Evolutionary conservation across 2,113 vertebrate genomes (phyloP).

Genomic region (Lontra canadensis): DNA sequence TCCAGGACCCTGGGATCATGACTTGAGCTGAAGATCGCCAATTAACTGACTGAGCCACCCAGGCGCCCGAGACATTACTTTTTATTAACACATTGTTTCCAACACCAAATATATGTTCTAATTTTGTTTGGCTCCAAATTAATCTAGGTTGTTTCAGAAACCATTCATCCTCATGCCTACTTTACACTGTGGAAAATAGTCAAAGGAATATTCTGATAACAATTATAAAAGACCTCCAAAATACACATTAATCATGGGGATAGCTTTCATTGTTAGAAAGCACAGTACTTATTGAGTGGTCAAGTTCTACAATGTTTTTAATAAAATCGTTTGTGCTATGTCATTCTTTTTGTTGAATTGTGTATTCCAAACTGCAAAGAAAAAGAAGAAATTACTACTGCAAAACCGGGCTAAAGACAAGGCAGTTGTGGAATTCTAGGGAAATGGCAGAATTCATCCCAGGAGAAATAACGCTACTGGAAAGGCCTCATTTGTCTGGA

Average conservation of each 20-base stretch:
- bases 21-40: no score
- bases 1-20: no score
- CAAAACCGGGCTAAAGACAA: not conserved
- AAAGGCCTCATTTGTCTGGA: not conserved
- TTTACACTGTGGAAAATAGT: not conserved
- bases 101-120: not conserved
- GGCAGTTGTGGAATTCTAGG: not conserved
- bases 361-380: not conserved
- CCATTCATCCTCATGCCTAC: not conserved
- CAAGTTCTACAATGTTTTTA: not conserved
- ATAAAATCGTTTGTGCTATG: not conserved
- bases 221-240: not conserved
- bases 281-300: not conserved
- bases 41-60: no score
- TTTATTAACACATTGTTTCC: not conserved
- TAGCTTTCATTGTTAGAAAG: not conserved
- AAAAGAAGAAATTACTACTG: not conserved
- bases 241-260: not conserved
- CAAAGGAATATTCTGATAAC: not conserved
- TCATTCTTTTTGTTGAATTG: not conserved
- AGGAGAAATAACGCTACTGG: not conserved
- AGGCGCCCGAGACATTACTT: not conserved
- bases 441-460: not conserved
- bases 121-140: not conserved
- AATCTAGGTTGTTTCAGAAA: constrained; percentile 31